Evolutionary conservation across 1,140 invertebrate genomes (phyloP), one percentile per base, ranked within the genome.

Genomic region (Drosophila ironensis): DNA sequence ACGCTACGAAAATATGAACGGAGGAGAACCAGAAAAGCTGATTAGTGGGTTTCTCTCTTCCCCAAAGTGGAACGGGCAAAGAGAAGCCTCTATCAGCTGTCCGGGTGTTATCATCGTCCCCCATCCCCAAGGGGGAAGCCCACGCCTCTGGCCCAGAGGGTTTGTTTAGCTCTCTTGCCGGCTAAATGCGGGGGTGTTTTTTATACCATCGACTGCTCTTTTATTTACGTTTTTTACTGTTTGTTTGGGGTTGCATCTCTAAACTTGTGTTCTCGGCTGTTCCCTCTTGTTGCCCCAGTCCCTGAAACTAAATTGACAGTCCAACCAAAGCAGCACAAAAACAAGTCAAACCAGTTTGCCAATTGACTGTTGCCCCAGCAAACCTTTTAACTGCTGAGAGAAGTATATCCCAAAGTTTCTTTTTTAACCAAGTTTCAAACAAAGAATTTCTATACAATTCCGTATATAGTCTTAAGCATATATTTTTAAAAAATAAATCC

Each of bases 281-380:
- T 66, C 30, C 70, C 52, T n/a, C n/a, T n/a, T n/a, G n/a, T 72
- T 72, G 59, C 71, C 33, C 19, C 66, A 66, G 25, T 19, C 27
- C 28, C n/a, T n/a, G 12, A 46, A 3, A 17, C 35, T 0, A 12
- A 14, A 35, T 19, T 25, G 12, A 33, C 12, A 64, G 16, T n/a
- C 6, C 27, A 46, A 61, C 66, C 57, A 75, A 57, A 57, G 46
- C 46, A 27, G 30, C 9, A 12, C 6, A 19, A 53, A 70, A 77
- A 76, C 73, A 1, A 54, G 73, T 67, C 63, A 53, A 27, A 76
- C 73, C 57, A 66, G 73, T 76, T 77, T 42, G 16, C 16, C 7
- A 17, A 25, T 42, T 12, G 56, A 41, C 24, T 7, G 2, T 40
- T 25, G 3, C 7, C n/a, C 25, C 24, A 17, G 24, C 7, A 11